Base-by-base conservation (phyloP, 1,140 invertebrate genomes). In the Homalodisca vitripennis region DNA sequence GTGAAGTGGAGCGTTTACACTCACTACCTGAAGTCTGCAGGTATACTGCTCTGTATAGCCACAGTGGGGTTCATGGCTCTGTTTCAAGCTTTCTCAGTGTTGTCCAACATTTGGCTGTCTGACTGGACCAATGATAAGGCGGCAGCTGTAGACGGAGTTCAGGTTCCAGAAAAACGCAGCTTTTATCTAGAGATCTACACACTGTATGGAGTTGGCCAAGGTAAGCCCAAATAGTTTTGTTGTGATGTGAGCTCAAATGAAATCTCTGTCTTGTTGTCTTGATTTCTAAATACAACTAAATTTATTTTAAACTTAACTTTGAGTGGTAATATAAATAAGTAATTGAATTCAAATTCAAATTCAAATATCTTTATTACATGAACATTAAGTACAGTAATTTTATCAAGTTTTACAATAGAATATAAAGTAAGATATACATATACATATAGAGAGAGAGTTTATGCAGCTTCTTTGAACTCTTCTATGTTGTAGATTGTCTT, bases 41-140 rank as follows among this genome's bases (percentile, higher is more conserved):
- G 95, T 55, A 79, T 91, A 70, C 78, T 88, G 68, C 80, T 94
- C 13, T 86, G 88, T 0, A 74, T 89, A n/a, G 78, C 88, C 3
- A 95, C 93, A 2, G 82, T 97, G 46, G 66, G 94, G 0, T 87
- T 96, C 78, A 95, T 95, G 79, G 83, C 93, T n/a, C 76, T 93
- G n/a, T 69, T 47, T 24, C 51, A 41, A 24, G n/a, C 29, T 24
- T 29, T 3, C 6, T 74, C 89, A 77, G 91, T 98, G 69, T 90
- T 90, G 70, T 91, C 93, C 27, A 98, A 95, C 82, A 82, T 97
- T 71, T 98, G 95, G 94, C 84, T 98, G 0, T 90, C 91, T 73
- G 76, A 84, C 60, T 98, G 94, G 94, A 91, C 92, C 30, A 86
- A 88, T 68, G 88, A 89, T 72, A 24, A 1, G 3, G 27, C 20